Base-by-base conservation (phyloP, 2,113 vertebrate genomes). In the Sinocyclocheilus anshuiensis region DNA sequence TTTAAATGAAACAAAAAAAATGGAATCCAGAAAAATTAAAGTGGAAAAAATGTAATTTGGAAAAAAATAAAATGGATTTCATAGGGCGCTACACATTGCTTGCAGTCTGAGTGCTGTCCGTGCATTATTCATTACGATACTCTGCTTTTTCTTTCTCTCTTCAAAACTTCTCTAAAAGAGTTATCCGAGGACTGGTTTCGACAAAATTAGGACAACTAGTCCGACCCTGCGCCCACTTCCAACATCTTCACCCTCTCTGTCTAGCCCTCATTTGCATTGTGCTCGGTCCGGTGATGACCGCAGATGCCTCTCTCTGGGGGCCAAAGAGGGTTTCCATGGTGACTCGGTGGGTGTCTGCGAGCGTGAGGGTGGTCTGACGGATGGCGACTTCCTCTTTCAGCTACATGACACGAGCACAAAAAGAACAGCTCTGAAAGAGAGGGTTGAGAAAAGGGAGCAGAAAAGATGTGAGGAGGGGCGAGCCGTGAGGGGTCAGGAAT, bases 341-440 rank as follows among this genome's bases (percentile, higher is more conserved):
- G 74, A 88, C 84, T 67, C 59, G 50, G 84, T 65, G 65, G 87
- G 89, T 85, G 89, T 91, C 86, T 83, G 57, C 57, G 86, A 65
- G 76, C 20, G 65, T 26, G 84, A 84, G 86, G 90, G 90, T 92
- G 91, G 89, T 92, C 91, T 89, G 88, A 88, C 29, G 76, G 85
- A 82, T 79, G 81, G 85, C 42, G 87, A 88, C 89, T 92, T 89
- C 87, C 87, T 89, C 88, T 91, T 92, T 92, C 84, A 90, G 88
- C 84, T 86, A 87, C 84, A 76, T 90, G 90, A 89, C 87, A 90
- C 20, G 61, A 65, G 82, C 76, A 90, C 86, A 90, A 91, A 90
- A 90, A 90, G 86, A 85, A 88, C 87, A 88, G 50, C 78, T 53
- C 50, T 53, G 50, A 53, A 53, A 53, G 50, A 53, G 29, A 67